These are phyloP conservation scores for Amyelois transitella DNA, from an alignment of 1,140 invertebrate species.

Conservation along the genomic window DNA sequence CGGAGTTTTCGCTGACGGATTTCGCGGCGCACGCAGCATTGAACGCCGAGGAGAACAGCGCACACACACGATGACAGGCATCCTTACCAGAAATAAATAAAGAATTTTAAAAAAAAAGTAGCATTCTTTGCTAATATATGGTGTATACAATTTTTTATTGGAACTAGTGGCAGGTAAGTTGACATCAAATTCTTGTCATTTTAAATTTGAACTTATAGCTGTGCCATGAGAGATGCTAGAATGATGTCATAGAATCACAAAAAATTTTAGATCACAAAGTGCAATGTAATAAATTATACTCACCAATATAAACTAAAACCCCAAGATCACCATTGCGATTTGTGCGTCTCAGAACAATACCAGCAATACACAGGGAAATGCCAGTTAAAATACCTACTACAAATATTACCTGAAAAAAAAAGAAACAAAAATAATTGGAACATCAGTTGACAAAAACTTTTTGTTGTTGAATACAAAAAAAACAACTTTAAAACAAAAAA, in stretches of 20 bases:
- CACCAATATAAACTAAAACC: constrained; percentile 78
- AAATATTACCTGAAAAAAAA: constrained; percentile 75
- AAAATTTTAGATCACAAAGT: not conserved
- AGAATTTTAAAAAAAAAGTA: not conserved
- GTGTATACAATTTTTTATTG: no score
- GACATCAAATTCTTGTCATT: no score
- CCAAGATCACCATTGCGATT: constrained; percentile 76
- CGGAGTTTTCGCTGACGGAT: constrained; percentile 71
- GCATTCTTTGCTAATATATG: not conserved
- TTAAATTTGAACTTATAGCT: no score
- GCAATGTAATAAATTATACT: constrained; percentile 10
- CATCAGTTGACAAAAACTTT: not conserved
- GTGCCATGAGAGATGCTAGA: no score
- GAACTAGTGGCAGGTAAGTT: no score
- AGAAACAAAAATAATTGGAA: not conserved
- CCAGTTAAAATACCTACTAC: constrained; percentile 78
- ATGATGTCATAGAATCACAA: no score
- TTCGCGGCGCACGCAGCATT: constrained; percentile 76
- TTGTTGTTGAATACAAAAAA: not conserved
- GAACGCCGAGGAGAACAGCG: constrained; percentile 75
- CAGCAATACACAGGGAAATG: constrained; percentile 77
- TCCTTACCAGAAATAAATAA: no score
- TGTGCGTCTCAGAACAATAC: constrained; percentile 75
- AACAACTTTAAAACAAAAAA: not conserved
- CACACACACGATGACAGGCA: constrained; percentile 76